These are phyloP conservation scores for Fissipunctia ypsillon DNA, from an alignment of 2,888 invertebrate genomes.

Conservation along the genomic window DNA sequence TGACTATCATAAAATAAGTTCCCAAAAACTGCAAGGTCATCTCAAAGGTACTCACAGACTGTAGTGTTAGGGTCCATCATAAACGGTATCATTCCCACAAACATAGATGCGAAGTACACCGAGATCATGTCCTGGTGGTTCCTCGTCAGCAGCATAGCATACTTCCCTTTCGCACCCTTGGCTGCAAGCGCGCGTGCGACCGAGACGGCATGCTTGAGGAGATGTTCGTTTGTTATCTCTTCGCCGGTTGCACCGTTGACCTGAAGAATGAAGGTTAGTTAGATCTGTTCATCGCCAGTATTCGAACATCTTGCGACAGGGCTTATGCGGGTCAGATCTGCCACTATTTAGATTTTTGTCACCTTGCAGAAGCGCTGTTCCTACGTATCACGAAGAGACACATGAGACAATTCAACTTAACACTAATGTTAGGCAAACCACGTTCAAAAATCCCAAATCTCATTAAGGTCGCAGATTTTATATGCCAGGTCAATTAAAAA, in stretches of 20 bases:
- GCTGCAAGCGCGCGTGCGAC: slow-evolving; percentile 69
- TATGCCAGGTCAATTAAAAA: slow-evolving; percentile 22
- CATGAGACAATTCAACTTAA: neutral
- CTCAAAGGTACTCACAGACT: slow-evolving; percentile 64
- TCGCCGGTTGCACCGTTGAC: slow-evolving; percentile 68
- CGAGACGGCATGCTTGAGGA: slow-evolving; percentile 64
- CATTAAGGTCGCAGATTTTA: neutral
- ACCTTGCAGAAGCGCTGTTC: too few species aligned
- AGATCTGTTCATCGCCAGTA: neutral
- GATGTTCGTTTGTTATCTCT: slow-evolving; percentile 65
- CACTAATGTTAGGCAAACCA: too few species aligned
- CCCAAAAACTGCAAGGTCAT: neutral
- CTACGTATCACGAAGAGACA: neutral
- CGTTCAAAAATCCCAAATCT: neutral
- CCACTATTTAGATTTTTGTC: neutral
- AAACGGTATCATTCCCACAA: slow-evolving; percentile 71
- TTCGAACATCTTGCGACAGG: neutral
- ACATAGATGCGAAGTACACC: slow-evolving; percentile 71
- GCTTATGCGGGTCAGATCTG: neutral
- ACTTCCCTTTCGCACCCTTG: slow-evolving; percentile 60
- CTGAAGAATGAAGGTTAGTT: slow-evolving; percentile 22
- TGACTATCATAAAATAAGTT: neutral
- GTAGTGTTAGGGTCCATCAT: slow-evolving; percentile 73
- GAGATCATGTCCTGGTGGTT: slow-evolving; percentile 70
- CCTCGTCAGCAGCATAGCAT: slow-evolving; percentile 69